Percentiles rank a stretch among this genome's conserved stretches.
Evolutionary conservation across 2,797 vertebrate species (phyloP).

Genomic region (Poeciliopsis paucimaculata): DNA sequence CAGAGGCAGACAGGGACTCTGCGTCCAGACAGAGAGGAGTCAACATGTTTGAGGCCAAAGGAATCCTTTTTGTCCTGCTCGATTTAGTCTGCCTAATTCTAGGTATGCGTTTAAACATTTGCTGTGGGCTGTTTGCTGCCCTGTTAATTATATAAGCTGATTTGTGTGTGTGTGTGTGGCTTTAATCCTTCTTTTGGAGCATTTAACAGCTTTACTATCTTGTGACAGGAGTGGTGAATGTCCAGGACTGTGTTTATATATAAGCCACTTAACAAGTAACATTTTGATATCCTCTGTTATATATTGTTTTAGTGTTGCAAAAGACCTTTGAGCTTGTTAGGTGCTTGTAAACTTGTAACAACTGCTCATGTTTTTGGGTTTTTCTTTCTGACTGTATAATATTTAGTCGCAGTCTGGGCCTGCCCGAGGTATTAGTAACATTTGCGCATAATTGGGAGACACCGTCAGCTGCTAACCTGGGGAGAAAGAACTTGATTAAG

Average conservation of each 20-base stretch:
- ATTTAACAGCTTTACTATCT: slow-evolving; percentile 34
- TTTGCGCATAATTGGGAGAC: too few species aligned
- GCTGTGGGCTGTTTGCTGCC: neutral
- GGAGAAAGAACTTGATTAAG: neutral
- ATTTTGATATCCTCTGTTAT: neutral
- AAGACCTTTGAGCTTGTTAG: neutral
- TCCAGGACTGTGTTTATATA: neutral
- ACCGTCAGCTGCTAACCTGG: neutral
- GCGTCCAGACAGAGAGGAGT: slow-evolving; percentile 35
- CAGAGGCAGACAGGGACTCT: slow-evolving; percentile 27
- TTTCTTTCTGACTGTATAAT: neutral
- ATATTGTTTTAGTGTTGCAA: neutral
- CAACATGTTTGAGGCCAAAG: slow-evolving; percentile 90
- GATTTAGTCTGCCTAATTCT: slow-evolving; percentile 89
- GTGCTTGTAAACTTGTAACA: neutral
- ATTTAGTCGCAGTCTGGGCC: neutral
- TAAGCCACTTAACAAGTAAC: neutral
- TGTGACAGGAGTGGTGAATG: slow-evolving; percentile 59
- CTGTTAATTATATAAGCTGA: slow-evolving; percentile 13
- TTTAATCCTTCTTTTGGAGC: slow-evolving; percentile 29
- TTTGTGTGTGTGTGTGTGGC: slow-evolving; percentile 18
- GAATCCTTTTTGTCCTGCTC: slow-evolving; percentile 89
- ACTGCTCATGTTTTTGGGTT: neutral
- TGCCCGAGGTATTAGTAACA: too few species aligned
- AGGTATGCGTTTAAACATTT: slow-evolving; percentile 81